Evolutionary conservation across 2,888 invertebrate species (phyloP).

Genomic region (Acanthosepion pharaonis): DNA sequence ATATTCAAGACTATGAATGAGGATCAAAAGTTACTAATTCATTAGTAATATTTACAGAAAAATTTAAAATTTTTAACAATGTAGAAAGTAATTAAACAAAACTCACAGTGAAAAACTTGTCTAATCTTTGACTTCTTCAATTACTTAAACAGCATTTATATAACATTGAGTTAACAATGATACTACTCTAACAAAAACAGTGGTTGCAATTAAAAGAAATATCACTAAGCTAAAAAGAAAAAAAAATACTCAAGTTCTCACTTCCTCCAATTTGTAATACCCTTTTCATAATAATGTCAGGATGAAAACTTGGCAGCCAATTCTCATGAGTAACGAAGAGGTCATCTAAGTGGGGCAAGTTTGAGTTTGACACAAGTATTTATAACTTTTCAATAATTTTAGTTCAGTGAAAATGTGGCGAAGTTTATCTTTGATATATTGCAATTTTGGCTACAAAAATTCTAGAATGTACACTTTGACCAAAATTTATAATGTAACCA

Average conservation of each 20-base stretch:
- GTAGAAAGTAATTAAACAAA: background rate
- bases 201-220: background rate
- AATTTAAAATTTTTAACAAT: background rate
- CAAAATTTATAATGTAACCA: no score
- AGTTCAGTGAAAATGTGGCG: background rate
- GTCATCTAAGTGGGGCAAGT: no score
- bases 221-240: background rate
- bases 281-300: background rate
- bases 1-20: no score
- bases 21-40: no score
- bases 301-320: no score
- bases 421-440: background rate
- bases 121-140: background rate
- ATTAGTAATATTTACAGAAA: no score
- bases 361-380: no score
- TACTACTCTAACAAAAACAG: no score
- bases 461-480: background rate
- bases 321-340: background rate
- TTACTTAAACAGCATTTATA: background rate
- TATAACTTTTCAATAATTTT: background rate
- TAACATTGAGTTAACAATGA: no score
- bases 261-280: background rate
- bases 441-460: background rate
- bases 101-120: background rate
- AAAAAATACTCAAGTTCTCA: background rate